Conservation (phyloP, 1,140 invertebrate species). For the Paramacrobiotus metropolitanus region DNA sequence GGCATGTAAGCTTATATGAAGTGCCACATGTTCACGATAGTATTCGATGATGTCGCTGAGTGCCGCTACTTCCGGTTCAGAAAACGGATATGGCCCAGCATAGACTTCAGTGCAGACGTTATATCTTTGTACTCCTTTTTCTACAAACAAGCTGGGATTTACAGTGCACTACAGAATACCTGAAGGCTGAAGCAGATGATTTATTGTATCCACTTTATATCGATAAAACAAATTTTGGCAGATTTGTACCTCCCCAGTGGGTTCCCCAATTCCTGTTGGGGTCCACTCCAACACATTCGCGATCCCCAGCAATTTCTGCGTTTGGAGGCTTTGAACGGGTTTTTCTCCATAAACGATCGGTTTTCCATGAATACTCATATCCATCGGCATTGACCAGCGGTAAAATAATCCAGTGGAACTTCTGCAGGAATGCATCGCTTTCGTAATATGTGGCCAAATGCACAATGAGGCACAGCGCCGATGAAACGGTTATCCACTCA, state of each 20-base stretch:
- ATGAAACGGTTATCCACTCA: conserved; percentile 16
- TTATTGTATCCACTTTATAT: not conserved
- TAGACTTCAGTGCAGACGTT: not conserved
- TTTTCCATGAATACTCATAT: conserved; percentile 14
- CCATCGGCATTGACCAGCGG: conserved; percentile 15
- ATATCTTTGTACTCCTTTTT: not conserved
- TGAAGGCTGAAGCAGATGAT: too few species aligned
- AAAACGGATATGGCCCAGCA: not conserved
- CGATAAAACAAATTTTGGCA: not conserved
- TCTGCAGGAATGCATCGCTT: not conserved
- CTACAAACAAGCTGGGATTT: not conserved
- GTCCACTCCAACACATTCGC: not conserved
- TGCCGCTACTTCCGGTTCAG: not conserved
- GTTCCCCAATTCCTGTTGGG: not conserved
- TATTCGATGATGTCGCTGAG: not conserved
- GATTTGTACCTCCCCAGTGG: not conserved
- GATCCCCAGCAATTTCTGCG: not conserved
- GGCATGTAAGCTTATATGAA: not conserved
- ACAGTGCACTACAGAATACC: not conserved
- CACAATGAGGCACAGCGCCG: conserved; percentile 14
- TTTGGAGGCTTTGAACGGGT: conserved; percentile 10
- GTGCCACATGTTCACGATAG: not conserved
- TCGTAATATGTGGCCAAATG: conserved; percentile 9
- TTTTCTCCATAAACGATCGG: conserved; percentile 14
- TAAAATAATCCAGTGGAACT: conserved; percentile 14